Evolutionary conservation across 2,113 vertebrate species (phyloP).

Genomic region (Plectropomus leopardus): DNA sequence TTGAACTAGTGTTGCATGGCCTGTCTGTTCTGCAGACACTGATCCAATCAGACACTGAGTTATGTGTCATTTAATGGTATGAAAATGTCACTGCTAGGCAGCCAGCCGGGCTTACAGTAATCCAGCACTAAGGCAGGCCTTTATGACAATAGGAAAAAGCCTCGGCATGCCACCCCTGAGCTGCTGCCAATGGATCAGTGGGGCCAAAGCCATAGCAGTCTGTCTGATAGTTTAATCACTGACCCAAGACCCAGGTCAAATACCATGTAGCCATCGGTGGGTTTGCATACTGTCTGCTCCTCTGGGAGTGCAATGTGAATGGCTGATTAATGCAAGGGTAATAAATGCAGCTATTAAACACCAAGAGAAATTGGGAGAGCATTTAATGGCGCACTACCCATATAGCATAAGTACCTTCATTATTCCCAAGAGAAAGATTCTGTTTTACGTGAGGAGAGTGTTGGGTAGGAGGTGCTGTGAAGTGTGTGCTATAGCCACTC

Average conservation of each 20-base stretch:
- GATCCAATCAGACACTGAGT: constrained; percentile 67
- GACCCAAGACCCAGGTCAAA: constrained; percentile 57
- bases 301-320: constrained; percentile 15
- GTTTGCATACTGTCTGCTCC: constrained; percentile 24
- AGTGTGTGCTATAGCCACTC: constrained; percentile 2
- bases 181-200: constrained; percentile 61
- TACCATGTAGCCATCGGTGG: constrained; percentile 8
- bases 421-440: constrained; percentile 26
- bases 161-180: constrained; percentile 43
- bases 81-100: constrained; percentile 67
- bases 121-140: constrained; percentile 68
- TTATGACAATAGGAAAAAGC: constrained; percentile 66
- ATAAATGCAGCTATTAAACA: constrained; percentile 37
- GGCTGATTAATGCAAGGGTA: constrained; percentile 21
- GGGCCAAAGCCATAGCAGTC: constrained; percentile 50
- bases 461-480: constrained; percentile 11
- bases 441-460: neutral
- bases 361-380: neutral
- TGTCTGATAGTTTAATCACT: constrained; percentile 65
- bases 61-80: constrained; percentile 68
- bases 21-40: constrained; percentile 39
- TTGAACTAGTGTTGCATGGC: constrained; percentile 12
- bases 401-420: constrained; percentile 31
- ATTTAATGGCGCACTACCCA: constrained; percentile 17
- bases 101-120: constrained; percentile 67